Evolutionary conservation across 2,888 invertebrate species (phyloP).

Genomic region (Cryptus viduatorius): DNA sequence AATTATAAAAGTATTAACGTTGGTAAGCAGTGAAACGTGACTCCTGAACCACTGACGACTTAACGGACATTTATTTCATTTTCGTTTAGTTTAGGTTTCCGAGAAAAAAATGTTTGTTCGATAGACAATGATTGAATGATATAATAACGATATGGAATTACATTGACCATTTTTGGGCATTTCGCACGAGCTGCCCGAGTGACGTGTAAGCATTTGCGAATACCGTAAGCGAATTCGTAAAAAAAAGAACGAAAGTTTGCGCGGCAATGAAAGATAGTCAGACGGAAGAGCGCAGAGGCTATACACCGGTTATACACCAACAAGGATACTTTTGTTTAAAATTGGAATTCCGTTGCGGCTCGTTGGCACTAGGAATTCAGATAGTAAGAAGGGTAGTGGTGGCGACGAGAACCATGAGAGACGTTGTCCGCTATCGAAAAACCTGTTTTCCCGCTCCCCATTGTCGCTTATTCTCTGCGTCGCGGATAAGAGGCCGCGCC

Average conservation of each 20-base stretch:
- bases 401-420: conserved; percentile 74
- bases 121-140: conserved; percentile 27
- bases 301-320: conserved; percentile 68
- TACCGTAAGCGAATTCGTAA: background rate
- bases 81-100: background rate
- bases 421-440: conserved; percentile 3
- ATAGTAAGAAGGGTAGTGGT: conserved; percentile 73
- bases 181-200: no score
- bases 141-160: no score
- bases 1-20: conserved; percentile 43
- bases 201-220: conserved; percentile 21
- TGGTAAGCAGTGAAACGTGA: conserved; percentile 52
- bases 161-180: no score
- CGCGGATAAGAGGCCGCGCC: background rate
- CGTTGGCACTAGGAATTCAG: conserved; percentile 82
- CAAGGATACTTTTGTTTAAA: conserved; percentile 83
- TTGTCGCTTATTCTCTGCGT: background rate
- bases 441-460: conserved; percentile 28
- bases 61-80: conserved; percentile 2
- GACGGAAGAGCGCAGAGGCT: conserved; percentile 69
- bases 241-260: conserved; percentile 20
- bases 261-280: conserved; percentile 35
- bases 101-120: background rate
- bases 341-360: conserved; percentile 83
- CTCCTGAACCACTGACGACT: conserved; percentile 39